A percentile compares a stretch with the other conserved stretches of the same genome.
Evolutionary conservation across 2,888 invertebrate genomes (phyloP).

Genomic region (Silvanus unidentatus): DNA sequence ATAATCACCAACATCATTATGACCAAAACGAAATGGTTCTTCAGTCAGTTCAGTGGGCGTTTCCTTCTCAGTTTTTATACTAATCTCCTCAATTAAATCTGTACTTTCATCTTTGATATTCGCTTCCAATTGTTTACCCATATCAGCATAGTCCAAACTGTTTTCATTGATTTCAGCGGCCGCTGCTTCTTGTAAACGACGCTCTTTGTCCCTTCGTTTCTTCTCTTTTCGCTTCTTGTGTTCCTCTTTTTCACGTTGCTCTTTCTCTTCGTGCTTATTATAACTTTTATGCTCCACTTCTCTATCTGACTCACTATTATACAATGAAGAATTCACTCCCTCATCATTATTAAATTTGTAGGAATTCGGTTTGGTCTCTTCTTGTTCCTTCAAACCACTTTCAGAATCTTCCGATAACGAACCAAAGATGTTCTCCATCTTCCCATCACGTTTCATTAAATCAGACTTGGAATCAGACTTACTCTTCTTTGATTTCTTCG

Average conservation of each 20-base stretch:
- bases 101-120: slow-evolving; percentile 65
- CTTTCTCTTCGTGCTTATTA: slow-evolving; percentile 22
- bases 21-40: slow-evolving; percentile 32
- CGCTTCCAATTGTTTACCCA: slow-evolving; percentile 76
- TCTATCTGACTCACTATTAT: slow-evolving; percentile 51
- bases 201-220: slow-evolving; percentile 41
- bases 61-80: slow-evolving; percentile 37
- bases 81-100: slow-evolving; percentile 41
- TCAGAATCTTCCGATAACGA: slow-evolving; percentile 70
- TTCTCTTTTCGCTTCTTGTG: slow-evolving; percentile 55
- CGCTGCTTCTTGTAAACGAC: slow-evolving; percentile 47
- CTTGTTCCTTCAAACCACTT: slow-evolving; percentile 34
- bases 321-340: slow-evolving; percentile 23
- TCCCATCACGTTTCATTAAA: slow-evolving; percentile 60
- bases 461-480: slow-evolving; percentile 45
- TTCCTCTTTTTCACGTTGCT: slow-evolving; percentile 47
- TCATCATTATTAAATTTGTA: slow-evolving; percentile 29
- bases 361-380: slow-evolving; percentile 15
- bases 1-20: slow-evolving; percentile 17
- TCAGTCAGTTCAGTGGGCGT: slow-evolving; percentile 42
- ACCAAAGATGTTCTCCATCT: slow-evolving; percentile 86
- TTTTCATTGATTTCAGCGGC: slow-evolving; percentile 56
- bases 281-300: slow-evolving; percentile 30
- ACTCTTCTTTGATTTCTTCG: slow-evolving; percentile 54
- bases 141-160: slow-evolving; percentile 74